These are phyloP conservation scores for Spermophilus dauricus DNA, from an alignment of 2,113 vertebrate species.

Conservation along the genomic window DNA sequence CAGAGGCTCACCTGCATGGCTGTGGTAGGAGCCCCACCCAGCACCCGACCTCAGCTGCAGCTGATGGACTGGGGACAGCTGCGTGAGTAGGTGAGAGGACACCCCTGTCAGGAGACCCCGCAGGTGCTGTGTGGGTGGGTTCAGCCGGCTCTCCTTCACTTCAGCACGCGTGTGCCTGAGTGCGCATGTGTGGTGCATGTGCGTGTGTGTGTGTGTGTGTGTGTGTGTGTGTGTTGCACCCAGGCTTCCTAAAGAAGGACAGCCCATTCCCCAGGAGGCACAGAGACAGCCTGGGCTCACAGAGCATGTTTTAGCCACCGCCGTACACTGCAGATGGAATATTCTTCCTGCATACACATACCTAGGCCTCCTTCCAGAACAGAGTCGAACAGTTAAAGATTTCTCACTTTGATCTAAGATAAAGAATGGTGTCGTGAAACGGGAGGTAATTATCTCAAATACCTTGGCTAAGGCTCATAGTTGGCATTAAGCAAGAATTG, in stretches of 20 bases:
- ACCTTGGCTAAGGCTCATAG: background rate
- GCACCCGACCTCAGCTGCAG: background rate
- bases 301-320: background rate
- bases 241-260: background rate
- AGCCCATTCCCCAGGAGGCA: background rate
- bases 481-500: background rate
- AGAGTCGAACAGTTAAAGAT: background rate
- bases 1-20: too few relatives aligned
- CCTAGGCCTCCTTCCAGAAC: background rate
- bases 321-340: background rate
- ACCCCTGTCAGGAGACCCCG: rapidly evolving
- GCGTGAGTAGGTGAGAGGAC: background rate
- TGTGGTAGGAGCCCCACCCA: background rate
- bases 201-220: too few relatives aligned
- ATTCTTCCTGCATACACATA: background rate
- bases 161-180: too few relatives aligned
- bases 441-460: background rate
- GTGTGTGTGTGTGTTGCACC: background rate
- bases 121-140: background rate
- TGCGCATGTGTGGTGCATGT: too few relatives aligned
- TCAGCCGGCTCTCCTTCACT: background rate
- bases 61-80: background rate
- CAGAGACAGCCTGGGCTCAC: rapidly evolving
- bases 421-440: background rate
- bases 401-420: background rate